Conservation (phyloP, 2,797 vertebrate genomes). For the Phrynocephalus forsythii region DNA sequence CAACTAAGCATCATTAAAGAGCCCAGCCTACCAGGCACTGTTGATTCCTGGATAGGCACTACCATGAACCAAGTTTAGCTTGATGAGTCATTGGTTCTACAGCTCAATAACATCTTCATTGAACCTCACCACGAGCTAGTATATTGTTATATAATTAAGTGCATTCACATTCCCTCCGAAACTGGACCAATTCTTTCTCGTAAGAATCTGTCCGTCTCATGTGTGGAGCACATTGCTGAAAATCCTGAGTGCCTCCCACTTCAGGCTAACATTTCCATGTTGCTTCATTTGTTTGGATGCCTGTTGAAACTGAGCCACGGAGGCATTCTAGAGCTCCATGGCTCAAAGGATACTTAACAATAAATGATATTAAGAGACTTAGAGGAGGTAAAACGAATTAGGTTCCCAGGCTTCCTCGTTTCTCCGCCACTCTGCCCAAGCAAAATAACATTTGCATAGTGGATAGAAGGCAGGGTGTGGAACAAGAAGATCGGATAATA, state of each 20-base stretch:
- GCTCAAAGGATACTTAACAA: neutral
- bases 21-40: neutral
- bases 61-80: neutral
- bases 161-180: neutral
- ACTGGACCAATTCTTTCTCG: neutral
- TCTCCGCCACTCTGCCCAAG: no score
- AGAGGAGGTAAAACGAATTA: no score
- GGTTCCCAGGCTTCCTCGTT: no score
- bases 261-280: neutral
- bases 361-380: neutral
- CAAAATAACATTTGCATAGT: no score
- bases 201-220: neutral
- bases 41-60: neutral
- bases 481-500: no score
- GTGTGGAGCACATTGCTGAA: neutral
- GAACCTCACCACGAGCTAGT: neutral
- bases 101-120: neutral
- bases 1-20: neutral
- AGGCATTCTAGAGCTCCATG: neutral
- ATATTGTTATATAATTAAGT: neutral
- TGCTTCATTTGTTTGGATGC: neutral
- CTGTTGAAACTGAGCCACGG: neutral
- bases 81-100: neutral
- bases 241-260: neutral
- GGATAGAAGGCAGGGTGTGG: no score